Base-by-base conservation (phyloP, 2,888 invertebrate genomes). In the Aphidius colemani region DNA sequence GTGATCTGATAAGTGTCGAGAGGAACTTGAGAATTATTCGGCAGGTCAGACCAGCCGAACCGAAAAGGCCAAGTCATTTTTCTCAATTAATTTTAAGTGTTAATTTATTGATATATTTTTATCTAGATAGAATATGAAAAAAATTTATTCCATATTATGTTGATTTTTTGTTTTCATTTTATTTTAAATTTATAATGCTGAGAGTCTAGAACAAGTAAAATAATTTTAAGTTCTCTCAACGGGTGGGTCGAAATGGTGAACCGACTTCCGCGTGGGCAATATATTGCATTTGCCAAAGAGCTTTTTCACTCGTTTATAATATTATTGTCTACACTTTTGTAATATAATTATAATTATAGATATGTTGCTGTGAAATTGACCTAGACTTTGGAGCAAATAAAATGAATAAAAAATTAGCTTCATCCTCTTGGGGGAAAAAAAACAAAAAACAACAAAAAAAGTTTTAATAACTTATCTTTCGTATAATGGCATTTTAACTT, bases 191-290 rank as follows among this genome's bases (percentile, higher is more conserved):
- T 30, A 30, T 30, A 30, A 30, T 30, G 30, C 30, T 66, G 67
- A 66, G 67, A 68, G 67, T 61, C 57, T 48, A 63, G 63, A n/a
- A 62, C 59, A 56, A 66, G 30, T 30, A 30, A 30, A 30, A 30
- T 30, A 65, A 66, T 61, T 61, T 63, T 48, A 48, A 57, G 61
- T 64, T 60, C 49, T 46, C 49, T 51, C 55, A 65, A 65, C 67
- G 67, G 63, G 67, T 63, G 67, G 66, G 67, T 66, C 59, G 66
- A 67, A 69, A 65, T 68, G 63, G 49, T 30, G 62, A 75, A 74
- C 48, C 13, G 61, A 75, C 75, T 76, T 76, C 76, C 76, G 76
- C 75, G 75, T 76, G 76, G 76, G 76, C 68, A 67, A 66, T 57
- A 64, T 65, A 65, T 64, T 63, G 64, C 64, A 64, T 63, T 53